Evolutionary conservation across 1,140 invertebrate genomes (phyloP).

Genomic region (Drosophila melanica): DNA sequence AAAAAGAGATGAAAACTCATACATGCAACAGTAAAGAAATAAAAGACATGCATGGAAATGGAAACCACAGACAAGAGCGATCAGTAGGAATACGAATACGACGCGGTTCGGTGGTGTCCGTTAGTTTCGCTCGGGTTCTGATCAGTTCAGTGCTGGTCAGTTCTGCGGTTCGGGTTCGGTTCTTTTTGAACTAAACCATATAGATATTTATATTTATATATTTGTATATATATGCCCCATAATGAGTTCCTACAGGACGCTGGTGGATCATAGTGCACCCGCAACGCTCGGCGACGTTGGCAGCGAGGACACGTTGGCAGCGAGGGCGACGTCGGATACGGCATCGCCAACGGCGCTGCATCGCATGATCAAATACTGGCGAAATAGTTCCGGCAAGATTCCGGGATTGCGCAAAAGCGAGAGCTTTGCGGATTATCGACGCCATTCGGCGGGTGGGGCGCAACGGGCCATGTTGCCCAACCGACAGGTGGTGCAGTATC

Average conservation of each 20-base stretch:
- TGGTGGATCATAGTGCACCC: constrained; percentile 51
- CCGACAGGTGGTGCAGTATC: constrained; percentile 61
- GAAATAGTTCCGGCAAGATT: constrained; percentile 68
- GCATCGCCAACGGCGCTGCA: constrained; percentile 63
- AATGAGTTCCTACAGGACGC: constrained; percentile 67
- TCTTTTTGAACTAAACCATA: too few relatives aligned
- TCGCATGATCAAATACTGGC: constrained; percentile 78
- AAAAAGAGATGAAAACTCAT: constrained; percentile 11
- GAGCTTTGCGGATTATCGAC: constrained; percentile 74
- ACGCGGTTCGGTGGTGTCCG: constrained; percentile 19
- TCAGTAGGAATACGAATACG: constrained; percentile 14
- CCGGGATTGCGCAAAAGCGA: constrained; percentile 72
- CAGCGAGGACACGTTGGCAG: constrained; percentile 35
- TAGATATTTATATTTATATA: too few relatives aligned
- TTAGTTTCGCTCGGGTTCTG: constrained; percentile 2
- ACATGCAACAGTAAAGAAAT: constrained; percentile 19
- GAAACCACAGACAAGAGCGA: constrained; percentile 11
- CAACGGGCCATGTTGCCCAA: constrained; percentile 12
- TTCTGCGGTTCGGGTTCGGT: not conserved
- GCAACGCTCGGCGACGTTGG: not conserved
- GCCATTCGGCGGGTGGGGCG: constrained; percentile 38
- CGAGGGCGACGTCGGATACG: not conserved
- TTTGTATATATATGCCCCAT: not conserved
- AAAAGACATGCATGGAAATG: constrained; percentile 14
- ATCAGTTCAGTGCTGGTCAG: not conserved